Evolutionary conservation across 2,888 invertebrate genomes (phyloP).

Genomic region (Mellilla xanthometata): DNA sequence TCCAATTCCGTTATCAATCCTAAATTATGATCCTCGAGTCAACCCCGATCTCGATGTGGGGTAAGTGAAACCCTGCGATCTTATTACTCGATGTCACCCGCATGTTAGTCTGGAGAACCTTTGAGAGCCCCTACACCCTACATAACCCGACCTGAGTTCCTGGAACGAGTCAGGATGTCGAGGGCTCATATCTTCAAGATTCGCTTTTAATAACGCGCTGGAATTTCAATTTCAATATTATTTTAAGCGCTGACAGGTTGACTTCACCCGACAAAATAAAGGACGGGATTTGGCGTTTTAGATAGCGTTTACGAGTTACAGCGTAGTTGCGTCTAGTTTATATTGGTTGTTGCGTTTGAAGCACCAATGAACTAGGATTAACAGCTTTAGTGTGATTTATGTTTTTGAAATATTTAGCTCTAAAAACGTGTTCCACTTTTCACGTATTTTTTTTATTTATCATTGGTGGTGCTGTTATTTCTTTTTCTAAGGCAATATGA

Average conservation of each 20-base stretch:
- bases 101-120: conserved; percentile 17
- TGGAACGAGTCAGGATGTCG: conserved; percentile 9
- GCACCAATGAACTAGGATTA: no score
- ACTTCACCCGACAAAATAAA: neutral
- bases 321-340: no score
- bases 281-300: neutral
- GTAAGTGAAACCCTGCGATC: conserved; percentile 19
- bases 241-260: neutral
- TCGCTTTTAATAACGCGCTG: conserved; percentile 4
- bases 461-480: no score
- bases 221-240: conserved; percentile 1
- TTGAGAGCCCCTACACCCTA: conserved; percentile 3
- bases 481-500: no score
- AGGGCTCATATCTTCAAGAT: conserved; percentile 14
- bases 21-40: conserved; percentile 19
- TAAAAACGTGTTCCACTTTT: no score
- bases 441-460: no score
- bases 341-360: no score
- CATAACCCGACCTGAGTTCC: neutral
- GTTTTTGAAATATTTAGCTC: no score
- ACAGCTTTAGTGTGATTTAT: no score
- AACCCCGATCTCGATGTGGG: conserved; percentile 16
- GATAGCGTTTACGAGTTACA: no score
- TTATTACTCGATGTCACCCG: conserved; percentile 29
- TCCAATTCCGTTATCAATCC: conserved; percentile 18